Conservation (phyloP, 2,113 vertebrate genomes). For the Elanus axillaris region DNA sequence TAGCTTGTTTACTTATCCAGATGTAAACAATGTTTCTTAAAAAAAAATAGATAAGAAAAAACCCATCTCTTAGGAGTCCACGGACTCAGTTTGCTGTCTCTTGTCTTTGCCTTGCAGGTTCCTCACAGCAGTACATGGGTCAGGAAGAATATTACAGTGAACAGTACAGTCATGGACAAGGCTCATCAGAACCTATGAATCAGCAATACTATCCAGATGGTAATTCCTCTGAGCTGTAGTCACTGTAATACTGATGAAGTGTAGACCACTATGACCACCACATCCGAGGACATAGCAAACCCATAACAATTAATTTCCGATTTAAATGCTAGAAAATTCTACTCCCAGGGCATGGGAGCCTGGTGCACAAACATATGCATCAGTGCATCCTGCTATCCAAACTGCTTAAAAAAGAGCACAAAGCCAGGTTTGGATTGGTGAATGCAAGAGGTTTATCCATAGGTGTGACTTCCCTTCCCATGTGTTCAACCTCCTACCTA, state of each 20-base stretch:
- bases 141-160: constrained; percentile 97
- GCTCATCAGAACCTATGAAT: constrained; percentile 87
- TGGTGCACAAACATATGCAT: not conserved
- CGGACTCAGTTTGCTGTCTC: not conserved
- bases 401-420: not conserved
- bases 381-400: not conserved
- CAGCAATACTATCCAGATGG: constrained; percentile 95
- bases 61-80: not conserved
- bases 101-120: constrained; percentile 75
- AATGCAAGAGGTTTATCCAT: not conserved
- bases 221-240: constrained; percentile 64
- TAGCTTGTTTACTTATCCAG: not conserved
- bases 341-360: not conserved
- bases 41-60: not conserved
- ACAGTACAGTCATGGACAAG: constrained; percentile 90
- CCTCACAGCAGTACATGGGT: constrained; percentile 90
- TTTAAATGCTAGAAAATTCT: not conserved
- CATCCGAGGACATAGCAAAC: not conserved
- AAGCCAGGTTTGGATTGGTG: not conserved
- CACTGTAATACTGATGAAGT: not conserved
- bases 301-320: not conserved
- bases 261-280: not conserved
- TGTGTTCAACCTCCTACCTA: not conserved
- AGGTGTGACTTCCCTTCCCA: not conserved
- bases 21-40: not conserved